A percentile compares a stretch with the other conserved stretches of the same genome.
Conservation (phyloP, 2,888 invertebrate species). For the Exocentrus adspersus region DNA sequence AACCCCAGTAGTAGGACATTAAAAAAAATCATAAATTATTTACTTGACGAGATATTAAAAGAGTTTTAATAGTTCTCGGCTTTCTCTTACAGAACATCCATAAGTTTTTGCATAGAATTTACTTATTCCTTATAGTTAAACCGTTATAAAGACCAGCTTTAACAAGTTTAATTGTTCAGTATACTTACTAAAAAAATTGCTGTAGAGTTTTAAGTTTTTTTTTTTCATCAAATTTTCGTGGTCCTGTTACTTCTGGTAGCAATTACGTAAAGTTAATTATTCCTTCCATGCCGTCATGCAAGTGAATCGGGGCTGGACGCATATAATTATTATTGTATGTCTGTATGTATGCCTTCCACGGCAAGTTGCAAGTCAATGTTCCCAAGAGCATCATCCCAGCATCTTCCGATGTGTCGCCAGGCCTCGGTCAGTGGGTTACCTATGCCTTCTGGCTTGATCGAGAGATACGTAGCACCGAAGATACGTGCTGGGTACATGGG, state of each 20-base stretch:
- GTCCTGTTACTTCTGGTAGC: neutral
- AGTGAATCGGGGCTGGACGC: slow-evolving; percentile 31
- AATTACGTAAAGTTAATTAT: slow-evolving; percentile 2
- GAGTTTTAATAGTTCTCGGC: too few relatives aligned
- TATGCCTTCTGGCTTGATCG: slow-evolving; percentile 55
- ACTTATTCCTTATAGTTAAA: too few relatives aligned
- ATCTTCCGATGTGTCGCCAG: slow-evolving; percentile 20
- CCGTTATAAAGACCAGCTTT: too few relatives aligned
- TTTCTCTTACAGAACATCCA: too few relatives aligned
- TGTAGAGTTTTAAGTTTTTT: neutral
- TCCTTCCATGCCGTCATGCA: neutral
- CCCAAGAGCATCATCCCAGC: slow-evolving; percentile 2
- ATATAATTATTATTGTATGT: too few relatives aligned
- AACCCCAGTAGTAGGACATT: too few relatives aligned
- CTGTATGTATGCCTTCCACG: slow-evolving; percentile 37
- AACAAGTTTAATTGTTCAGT: too few relatives aligned
- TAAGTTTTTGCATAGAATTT: too few relatives aligned
- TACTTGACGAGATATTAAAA: too few relatives aligned
- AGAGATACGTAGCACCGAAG: slow-evolving; percentile 33
- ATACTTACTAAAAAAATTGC: neutral
- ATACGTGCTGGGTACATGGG: slow-evolving; percentile 8
- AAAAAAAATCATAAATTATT: too few relatives aligned
- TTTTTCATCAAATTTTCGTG: neutral
- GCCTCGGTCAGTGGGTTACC: slow-evolving; percentile 58
- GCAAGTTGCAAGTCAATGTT: slow-evolving; percentile 4